A percentile compares a stretch with the other conserved stretches of the same genome.
phyloP scores from a whole-genome alignment of 1,140 invertebrate genomes.

The Diabrotica virgifera region DNA sequence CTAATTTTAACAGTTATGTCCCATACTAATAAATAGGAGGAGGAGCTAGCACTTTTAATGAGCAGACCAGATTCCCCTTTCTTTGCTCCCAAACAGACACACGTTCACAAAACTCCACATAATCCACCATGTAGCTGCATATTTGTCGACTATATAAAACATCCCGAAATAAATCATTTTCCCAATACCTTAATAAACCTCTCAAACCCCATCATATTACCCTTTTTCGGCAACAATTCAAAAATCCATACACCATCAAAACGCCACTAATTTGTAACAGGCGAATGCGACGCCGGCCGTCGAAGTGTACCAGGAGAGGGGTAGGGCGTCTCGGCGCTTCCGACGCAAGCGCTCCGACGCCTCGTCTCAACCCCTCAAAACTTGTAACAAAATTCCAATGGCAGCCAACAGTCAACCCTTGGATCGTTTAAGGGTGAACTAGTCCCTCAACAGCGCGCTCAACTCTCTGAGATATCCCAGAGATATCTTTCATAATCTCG shows the following conservation, averaged over 20 bases:
- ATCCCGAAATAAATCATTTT: not conserved
- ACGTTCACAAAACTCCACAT: too few species aligned
- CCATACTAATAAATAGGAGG: too few species aligned
- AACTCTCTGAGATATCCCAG: not conserved
- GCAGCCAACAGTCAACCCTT: conserved; percentile 38
- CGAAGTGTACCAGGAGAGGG: conserved; percentile 22
- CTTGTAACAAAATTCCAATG: conserved; percentile 39
- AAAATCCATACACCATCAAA: conserved; percentile 49
- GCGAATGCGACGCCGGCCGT: conserved; percentile 43
- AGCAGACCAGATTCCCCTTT: too few species aligned
- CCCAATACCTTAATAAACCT: not conserved
- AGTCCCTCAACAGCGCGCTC: conserved; percentile 1
- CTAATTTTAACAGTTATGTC: too few species aligned
- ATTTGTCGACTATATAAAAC: too few species aligned
- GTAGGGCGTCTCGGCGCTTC: conserved; percentile 40
- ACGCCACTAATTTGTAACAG: conserved; percentile 47
- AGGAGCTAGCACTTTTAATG: too few species aligned
- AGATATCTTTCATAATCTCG: not conserved
- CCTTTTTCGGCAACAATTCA: conserved; percentile 44
- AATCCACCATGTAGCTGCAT: too few species aligned
- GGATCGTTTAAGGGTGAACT: conserved; percentile 27
- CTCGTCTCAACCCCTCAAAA: conserved; percentile 23
- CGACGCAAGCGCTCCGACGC: conserved; percentile 25
- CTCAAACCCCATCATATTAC: not conserved
- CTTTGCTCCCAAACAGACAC: too few species aligned